These are phyloP conservation scores for Montipora efflorescens DNA, from an alignment of 64 coral and sea anemone species.

Conservation along the genomic window DNA sequence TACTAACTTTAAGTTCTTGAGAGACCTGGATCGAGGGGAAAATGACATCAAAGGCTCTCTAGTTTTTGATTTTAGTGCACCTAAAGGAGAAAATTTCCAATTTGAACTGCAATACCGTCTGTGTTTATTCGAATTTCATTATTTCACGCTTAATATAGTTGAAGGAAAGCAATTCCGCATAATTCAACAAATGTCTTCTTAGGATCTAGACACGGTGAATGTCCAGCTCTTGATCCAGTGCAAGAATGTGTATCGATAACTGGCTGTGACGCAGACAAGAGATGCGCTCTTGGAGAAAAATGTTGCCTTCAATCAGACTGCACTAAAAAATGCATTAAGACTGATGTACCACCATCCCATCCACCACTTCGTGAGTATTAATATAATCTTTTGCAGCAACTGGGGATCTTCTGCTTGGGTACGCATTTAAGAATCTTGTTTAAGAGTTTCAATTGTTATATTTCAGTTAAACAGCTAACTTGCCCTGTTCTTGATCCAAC, in stretches of 20 bases:
- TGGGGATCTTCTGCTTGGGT: too few relatives aligned
- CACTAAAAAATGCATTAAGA: constrained; percentile 12
- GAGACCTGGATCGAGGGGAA: too few relatives aligned
- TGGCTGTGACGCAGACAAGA: background rate
- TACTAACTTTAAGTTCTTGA: too few relatives aligned
- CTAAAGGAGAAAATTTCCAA: too few relatives aligned
- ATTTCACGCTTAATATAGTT: too few relatives aligned
- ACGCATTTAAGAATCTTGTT: too few relatives aligned
- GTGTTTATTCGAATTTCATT: too few relatives aligned
- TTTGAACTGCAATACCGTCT: too few relatives aligned
- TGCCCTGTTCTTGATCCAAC: constrained; percentile 7
- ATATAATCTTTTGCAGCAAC: background rate
- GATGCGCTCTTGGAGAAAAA: constrained; percentile 7
- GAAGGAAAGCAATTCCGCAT: too few relatives aligned
- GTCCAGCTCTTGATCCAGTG: background rate
- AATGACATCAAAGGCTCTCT: too few relatives aligned
- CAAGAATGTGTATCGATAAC: background rate
- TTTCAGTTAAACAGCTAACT: background rate
- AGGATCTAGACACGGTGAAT: background rate
- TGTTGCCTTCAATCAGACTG: constrained; percentile 35
- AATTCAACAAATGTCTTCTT: background rate
- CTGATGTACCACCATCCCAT: background rate
- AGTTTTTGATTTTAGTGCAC: too few relatives aligned
- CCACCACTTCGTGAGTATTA: background rate
- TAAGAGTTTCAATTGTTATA: background rate